Conservation (phyloP, 2,888 invertebrate species). For the Tetragnatha montana region DNA sequence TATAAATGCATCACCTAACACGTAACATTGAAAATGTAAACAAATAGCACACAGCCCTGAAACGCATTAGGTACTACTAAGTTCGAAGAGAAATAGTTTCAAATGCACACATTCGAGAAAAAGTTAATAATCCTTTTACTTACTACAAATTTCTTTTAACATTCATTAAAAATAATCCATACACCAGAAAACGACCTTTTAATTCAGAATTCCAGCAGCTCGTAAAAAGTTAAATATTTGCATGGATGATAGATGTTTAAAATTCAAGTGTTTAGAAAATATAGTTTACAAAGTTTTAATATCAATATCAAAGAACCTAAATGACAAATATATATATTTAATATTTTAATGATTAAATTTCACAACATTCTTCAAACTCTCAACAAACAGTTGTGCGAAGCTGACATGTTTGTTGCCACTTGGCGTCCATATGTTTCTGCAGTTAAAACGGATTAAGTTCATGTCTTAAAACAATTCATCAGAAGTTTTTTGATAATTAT, state of each 20-base stretch:
- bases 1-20: no score
- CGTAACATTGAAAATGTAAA: no score
- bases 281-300: conserved; percentile 30
- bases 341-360: conserved; percentile 30
- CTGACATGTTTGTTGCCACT: conserved; percentile 30
- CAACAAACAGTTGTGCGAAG: conserved; percentile 60
- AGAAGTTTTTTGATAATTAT: no score
- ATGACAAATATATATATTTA: conserved; percentile 6
- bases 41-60: no score
- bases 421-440: background rate
- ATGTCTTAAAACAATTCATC: no score
- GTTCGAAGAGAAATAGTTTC: no score
- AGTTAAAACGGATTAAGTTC: background rate
- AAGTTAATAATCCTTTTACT: background rate
- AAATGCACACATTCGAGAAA: no score
- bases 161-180: background rate
- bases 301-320: conserved; percentile 2
- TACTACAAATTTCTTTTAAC: background rate
- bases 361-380: conserved; percentile 37
- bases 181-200: conserved; percentile 20
- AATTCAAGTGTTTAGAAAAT: conserved; percentile 33
- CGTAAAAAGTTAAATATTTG: conserved; percentile 29
- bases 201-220: conserved; percentile 22
- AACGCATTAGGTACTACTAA: no score
- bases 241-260: conserved; percentile 6